Evolutionary conservation across 2,113 vertebrate species (phyloP).

Genomic region (Orcinus orca): DNA sequence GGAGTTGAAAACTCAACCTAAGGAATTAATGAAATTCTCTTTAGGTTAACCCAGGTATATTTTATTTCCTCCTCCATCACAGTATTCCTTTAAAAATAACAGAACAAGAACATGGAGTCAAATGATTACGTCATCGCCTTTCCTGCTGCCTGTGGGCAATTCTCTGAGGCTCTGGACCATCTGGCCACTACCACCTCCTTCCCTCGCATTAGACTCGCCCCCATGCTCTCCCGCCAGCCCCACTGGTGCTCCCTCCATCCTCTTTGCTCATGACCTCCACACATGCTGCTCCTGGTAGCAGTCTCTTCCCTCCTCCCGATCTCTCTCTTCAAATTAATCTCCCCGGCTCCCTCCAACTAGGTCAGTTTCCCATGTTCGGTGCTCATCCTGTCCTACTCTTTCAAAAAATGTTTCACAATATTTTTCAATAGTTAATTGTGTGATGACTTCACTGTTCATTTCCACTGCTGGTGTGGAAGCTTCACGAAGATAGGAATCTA

Average conservation of each 20-base stretch:
- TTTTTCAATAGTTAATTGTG: background rate
- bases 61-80: background rate
- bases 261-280: background rate
- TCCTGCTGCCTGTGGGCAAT: background rate
- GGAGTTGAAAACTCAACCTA: background rate
- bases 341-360: background rate
- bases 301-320: background rate
- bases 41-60: background rate
- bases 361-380: background rate
- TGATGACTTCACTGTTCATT: background rate
- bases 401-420: background rate
- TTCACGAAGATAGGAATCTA: rapidly evolving
- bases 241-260: too few species aligned
- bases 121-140: background rate
- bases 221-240: background rate
- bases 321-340: background rate
- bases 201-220: background rate
- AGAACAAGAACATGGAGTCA: background rate
- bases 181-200: background rate
- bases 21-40: background rate
- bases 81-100: background rate
- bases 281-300: background rate
- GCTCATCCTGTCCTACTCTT: background rate
- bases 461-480: background rate
- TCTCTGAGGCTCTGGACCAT: background rate